These are phyloP conservation scores for Cavia porcellus DNA, from an alignment of 2,113 vertebrate genomes.

Conservation along the genomic window DNA sequence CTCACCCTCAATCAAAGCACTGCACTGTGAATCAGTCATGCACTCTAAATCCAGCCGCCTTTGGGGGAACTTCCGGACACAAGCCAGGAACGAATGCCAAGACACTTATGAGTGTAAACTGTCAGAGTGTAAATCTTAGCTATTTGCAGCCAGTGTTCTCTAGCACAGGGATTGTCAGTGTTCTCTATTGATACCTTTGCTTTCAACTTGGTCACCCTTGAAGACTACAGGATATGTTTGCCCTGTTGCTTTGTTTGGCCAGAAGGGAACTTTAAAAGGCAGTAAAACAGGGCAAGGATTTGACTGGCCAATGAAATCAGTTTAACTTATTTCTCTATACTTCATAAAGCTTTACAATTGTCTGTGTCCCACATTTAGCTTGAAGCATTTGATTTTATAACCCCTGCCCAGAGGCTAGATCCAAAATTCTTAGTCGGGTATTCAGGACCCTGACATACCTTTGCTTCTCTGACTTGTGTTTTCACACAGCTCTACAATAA, in stretches of 20 bases:
- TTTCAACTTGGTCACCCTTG: neutral
- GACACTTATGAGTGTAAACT: no score
- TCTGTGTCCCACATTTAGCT: conserved; percentile 38
- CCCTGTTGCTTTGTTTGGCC: conserved; percentile 25
- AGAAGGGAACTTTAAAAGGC: conserved; percentile 45
- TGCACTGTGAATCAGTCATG: no score
- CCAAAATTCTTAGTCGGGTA: conserved; percentile 40
- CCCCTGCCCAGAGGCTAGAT: conserved; percentile 2
- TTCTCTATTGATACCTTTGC: conserved; percentile 26
- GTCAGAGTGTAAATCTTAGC: no score
- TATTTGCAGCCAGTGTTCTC: neutral
- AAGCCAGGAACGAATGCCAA: no score
- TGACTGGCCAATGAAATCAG: conserved; percentile 28
- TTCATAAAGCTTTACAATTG: conserved; percentile 42
- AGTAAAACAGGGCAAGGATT: neutral
- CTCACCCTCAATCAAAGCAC: neutral
- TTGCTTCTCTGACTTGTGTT: conserved; percentile 24
- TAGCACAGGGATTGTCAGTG: neutral
- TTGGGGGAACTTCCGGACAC: neutral
- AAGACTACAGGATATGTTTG: conserved; percentile 39
- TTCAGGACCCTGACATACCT: neutral
- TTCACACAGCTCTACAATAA: neutral
- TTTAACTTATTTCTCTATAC: conserved; percentile 56
- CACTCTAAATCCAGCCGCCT: neutral
- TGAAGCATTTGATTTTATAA: conserved; percentile 64